Evolutionary conservation across 2,888 invertebrate genomes (phyloP), one percentile per base, ranked within the genome.

Genomic region (Lasioglossum calceatum): DNA sequence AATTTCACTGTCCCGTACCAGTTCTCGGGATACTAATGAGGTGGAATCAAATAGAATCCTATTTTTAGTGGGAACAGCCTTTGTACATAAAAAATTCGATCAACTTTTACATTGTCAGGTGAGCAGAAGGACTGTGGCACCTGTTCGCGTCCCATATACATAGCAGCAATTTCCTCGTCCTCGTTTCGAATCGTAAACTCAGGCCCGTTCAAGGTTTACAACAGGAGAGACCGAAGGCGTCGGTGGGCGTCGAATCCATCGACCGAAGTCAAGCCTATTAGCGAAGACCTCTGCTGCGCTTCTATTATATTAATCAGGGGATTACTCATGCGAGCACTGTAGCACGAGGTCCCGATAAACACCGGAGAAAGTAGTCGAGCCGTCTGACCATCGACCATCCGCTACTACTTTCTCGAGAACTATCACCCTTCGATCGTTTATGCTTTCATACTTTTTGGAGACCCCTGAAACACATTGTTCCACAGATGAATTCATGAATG

Each of bases 91-190:
- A 44, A 44, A 12, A 42, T 42, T 10, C 42, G 12, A 12, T 42
- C 2, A 12, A 12, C 12, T 44, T 44, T 12, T 44, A 12, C 2
- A 12, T 44, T 44, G 2, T 64, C 42, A 42, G 50, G 50, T 8
- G 50, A 42, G 4, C 23, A 12, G 23, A 70, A 70, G 42, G 12
- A n/a, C 23, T 44, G 10, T n/a, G 64, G 12, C 32, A 12, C 36
- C 36, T 47, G 16, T 47, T 47, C 5, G 12, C 36, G 19, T 14
- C 42, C 74, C 32, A 32, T 32, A 32, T 70, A 36, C 23, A 64
- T 27, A 50, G 23, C 14, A n/a, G 76, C 72, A 76, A 82, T 87
- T 86, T 83, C 47, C 75, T 54, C 61, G 87, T 81, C 86, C 87
- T 83, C 39, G 81, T 86, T 83, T 82, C 50, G 36, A 86, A 87